Evolutionary conservation across 2,113 vertebrate species (phyloP).

Genomic region (Peucedramus taeniatus): DNA sequence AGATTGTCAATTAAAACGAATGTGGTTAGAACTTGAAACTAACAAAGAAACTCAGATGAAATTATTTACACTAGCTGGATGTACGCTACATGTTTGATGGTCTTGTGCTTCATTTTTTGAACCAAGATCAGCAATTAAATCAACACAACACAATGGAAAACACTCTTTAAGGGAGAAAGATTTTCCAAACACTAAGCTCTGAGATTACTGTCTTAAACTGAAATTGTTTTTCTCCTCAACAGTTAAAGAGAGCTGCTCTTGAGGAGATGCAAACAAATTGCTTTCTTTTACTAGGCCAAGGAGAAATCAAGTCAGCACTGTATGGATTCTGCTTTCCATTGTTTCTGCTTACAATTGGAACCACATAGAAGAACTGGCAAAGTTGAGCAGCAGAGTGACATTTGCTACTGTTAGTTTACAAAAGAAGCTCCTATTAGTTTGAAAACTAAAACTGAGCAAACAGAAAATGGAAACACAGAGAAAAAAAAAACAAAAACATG

Average conservation of each 20-base stretch:
- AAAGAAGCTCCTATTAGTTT: neutral
- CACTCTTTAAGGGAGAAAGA: neutral
- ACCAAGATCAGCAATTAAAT: neutral
- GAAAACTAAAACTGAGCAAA: neutral
- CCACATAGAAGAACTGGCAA: neutral
- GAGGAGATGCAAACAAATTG: neutral
- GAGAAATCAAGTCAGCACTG: neutral
- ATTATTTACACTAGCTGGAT: neutral
- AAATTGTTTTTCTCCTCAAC: neutral
- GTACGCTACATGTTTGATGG: neutral
- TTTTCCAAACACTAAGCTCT: neutral
- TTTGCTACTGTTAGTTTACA: neutral
- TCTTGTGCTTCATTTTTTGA: neutral
- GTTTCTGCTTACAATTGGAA: neutral
- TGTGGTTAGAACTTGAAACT: neutral
- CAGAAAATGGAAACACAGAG: neutral
- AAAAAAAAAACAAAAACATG: neutral
- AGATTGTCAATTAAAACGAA: neutral
- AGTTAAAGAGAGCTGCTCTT: neutral
- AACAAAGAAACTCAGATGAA: neutral
- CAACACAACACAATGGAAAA: neutral
- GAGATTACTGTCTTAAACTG: neutral
- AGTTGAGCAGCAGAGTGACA: neutral
- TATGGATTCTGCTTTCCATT: constrained; percentile 9
- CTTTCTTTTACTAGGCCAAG: neutral